These are phyloP conservation scores for Oreortyx pictus DNA, from an alignment of 2,797 vertebrate species.

Conservation along the genomic window DNA sequence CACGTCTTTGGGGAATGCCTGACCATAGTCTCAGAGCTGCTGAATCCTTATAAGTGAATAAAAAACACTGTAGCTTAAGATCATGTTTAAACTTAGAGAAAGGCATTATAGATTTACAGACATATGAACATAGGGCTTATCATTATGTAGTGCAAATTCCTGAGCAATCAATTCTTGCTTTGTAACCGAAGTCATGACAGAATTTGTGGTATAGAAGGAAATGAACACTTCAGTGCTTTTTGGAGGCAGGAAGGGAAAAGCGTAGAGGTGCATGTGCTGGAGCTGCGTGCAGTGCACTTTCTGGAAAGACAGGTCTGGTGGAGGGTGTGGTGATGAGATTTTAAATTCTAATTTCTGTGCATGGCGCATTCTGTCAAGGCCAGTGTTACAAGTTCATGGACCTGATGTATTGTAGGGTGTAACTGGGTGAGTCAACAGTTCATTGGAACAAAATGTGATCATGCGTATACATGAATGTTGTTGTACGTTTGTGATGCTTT, in stretches of 20 bases:
- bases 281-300: neutral
- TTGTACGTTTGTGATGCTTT: conserved; percentile 20
- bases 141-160: neutral
- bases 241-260: neutral
- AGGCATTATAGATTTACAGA: neutral
- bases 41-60: neutral
- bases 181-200: neutral
- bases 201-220: neutral
- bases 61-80: neutral
- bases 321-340: conserved; percentile 7
- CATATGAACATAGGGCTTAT: neutral
- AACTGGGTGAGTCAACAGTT: conserved; percentile 59
- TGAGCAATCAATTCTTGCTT: neutral
- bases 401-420: conserved; percentile 38
- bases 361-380: neutral
- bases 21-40: neutral
- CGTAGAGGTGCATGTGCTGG: neutral
- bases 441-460: conserved; percentile 24
- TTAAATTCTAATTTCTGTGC: conserved; percentile 5
- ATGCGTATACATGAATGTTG: neutral
- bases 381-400: neutral
- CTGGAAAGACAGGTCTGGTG: conserved; percentile 31
- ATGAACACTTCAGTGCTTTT: neutral
- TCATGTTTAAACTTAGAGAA: neutral
- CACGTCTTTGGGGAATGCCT: neutral